Conservation (phyloP, 2,888 invertebrate genomes). For the Apamea sordens region DNA sequence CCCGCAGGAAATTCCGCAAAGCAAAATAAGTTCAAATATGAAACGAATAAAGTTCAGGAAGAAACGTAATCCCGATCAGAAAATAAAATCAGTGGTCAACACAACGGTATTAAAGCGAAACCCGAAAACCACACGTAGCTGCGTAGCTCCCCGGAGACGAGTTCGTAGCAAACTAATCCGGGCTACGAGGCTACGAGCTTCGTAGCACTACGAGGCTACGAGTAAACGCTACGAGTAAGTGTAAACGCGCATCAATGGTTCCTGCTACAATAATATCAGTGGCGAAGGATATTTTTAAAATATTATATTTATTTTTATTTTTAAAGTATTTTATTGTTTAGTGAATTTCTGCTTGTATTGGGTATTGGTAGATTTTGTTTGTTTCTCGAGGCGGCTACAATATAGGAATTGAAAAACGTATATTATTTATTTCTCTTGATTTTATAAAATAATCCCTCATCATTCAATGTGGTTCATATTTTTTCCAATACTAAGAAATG, state of each 20-base stretch:
- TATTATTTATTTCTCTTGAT: background rate
- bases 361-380: background rate
- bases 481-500: too few species aligned
- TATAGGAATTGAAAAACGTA: background rate
- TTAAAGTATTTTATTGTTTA: background rate
- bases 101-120: slow-evolving; percentile 40
- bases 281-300: background rate
- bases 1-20: background rate
- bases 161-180: slow-evolving; percentile 50
- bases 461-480: background rate
- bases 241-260: slow-evolving; percentile 25
- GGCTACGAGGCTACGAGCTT: slow-evolving; percentile 35
- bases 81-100: slow-evolving; percentile 44
- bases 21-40: background rate
- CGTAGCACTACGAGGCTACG: slow-evolving; percentile 24
- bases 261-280: background rate
- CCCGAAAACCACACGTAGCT: slow-evolving; percentile 39
- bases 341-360: background rate
- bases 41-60: background rate
- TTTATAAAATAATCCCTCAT: background rate
- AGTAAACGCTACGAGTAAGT: slow-evolving; percentile 14
- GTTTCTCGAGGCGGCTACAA: background rate
- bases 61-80: slow-evolving; percentile 5
- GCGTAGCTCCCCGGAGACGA: slow-evolving; percentile 46
- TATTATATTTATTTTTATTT: too few species aligned